phyloP scores from a whole-genome alignment of 2,888 invertebrate genomes.

The Corythucha ciliata region DNA sequence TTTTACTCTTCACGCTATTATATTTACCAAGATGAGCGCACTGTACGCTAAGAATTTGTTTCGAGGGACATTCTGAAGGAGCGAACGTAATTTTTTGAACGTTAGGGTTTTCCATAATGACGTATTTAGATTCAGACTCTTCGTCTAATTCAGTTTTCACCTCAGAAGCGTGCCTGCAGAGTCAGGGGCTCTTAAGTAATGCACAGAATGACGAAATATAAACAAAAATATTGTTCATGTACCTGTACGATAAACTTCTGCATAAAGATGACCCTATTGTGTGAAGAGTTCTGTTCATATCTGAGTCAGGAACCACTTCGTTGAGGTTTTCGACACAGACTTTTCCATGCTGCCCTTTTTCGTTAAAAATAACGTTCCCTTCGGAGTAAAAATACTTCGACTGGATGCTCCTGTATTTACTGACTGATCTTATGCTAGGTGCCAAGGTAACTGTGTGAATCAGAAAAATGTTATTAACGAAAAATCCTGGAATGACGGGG shows the following conservation, averaged over 20 bases:
- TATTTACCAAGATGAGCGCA: constrained; percentile 64
- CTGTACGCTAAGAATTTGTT: constrained; percentile 67
- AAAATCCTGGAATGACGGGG: not conserved
- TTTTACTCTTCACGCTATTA: not conserved
- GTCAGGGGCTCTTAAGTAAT: no score
- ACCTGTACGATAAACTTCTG: constrained; percentile 67
- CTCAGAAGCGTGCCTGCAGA: constrained; percentile 35
- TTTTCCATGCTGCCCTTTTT: constrained; percentile 70
- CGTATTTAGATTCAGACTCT: constrained; percentile 46
- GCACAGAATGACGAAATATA: constrained; percentile 9
- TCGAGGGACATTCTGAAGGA: constrained; percentile 62
- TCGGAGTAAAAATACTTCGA: constrained; percentile 59
- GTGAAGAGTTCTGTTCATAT: constrained; percentile 49
- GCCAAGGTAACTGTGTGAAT: not conserved
- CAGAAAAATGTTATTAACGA: constrained; percentile 5
- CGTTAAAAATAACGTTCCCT: constrained; percentile 78
- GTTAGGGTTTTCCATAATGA: constrained; percentile 70
- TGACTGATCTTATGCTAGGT: constrained; percentile 32
- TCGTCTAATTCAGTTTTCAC: constrained; percentile 33
- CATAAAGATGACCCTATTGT: constrained; percentile 72
- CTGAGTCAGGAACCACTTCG: constrained; percentile 45
- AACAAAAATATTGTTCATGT: constrained; percentile 41
- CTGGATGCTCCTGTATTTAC: constrained; percentile 56
- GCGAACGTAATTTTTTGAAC: constrained; percentile 74
- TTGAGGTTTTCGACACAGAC: constrained; percentile 72